Evolutionary conservation across 2,888 invertebrate genomes (phyloP), one percentile per base, ranked within the genome.

Genomic region (Spodoptera littoralis): DNA sequence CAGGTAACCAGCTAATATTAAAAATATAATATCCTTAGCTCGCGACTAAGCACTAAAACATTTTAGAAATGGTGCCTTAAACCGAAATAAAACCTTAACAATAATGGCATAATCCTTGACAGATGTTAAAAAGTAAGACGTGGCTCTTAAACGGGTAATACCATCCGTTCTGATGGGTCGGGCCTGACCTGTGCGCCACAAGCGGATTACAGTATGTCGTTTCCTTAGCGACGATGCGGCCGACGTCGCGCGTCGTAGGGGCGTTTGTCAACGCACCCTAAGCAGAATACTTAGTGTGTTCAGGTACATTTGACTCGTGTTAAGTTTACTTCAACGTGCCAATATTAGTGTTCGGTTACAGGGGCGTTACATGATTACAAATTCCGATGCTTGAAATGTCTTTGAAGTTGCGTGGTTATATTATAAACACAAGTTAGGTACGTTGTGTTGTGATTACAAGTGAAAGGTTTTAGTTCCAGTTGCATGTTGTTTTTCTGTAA

Each of bases 121-220:
- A 70, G 49, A 59, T 61, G 60, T 66, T 49, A 51, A 63, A 68
- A 65, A 76, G 57, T 67, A 57, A 65, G 57, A 52, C 52, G 55
- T 44, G 55, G 52, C 36, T 58, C 43, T 62, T 61, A 62, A 76
- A 63, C 44, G 58, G 47, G 70, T 70, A 80, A 77, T 60, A 11
- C 60, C 47, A 63, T 71, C 75, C 76, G 61, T 69, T 63, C 60
- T 64, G 73, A 73, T 70, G 73, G 74, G 73, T 72, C 64, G 62
- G 60, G 76, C 68, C 75, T 82, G 84, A 84, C 85, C 84, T 83
- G 78, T 54, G 22, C 65, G 71, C 85, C 86, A 77, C 87, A 87
- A 88, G 84, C 87, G 84, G 89, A 88, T 89, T 89, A 88, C 81
- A 71, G 71, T 68, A 71, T 73, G 76, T 75, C 75, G 67, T 65